Conservation (phyloP, 1,140 invertebrate genomes). For the Anagrus nilaparvatae region DNA sequence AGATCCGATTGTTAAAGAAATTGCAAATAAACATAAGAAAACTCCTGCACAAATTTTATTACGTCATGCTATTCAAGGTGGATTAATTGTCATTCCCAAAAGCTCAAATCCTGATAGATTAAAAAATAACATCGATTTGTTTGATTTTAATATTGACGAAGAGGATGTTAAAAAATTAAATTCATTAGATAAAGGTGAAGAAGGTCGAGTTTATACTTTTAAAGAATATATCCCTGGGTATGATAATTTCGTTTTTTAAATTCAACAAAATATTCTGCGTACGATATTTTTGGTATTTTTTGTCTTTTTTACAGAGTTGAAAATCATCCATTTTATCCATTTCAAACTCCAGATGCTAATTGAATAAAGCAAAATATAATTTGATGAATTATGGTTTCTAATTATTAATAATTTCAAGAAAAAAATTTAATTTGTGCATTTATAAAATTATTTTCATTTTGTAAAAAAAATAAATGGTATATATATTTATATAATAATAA, state of each 20-base stretch:
- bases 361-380: no score
- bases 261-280: no score
- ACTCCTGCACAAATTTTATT: slow-evolving; percentile 67
- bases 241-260: no score
- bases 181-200: slow-evolving; percentile 42
- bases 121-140: slow-evolving; percentile 52
- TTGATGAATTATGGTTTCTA: no score
- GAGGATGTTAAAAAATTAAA: slow-evolving; percentile 44
- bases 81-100: slow-evolving; percentile 73
- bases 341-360: no score
- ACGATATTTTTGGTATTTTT: no score
- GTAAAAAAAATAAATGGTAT: no score
- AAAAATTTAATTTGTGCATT: no score
- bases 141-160: slow-evolving; percentile 45
- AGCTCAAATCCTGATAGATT: slow-evolving; percentile 63
- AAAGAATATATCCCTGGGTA: no score
- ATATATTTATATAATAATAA: no score
- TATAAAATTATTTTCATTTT: no score
- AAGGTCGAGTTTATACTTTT: slow-evolving; percentile 56
- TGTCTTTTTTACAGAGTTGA: slow-evolving; percentile 10
- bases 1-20: slow-evolving; percentile 53
- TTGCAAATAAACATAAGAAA: slow-evolving; percentile 59
- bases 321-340: slow-evolving; percentile 13
- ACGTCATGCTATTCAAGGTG: slow-evolving; percentile 60
- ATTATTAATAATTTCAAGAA: no score